Conservation (phyloP, 1,140 invertebrate species). For the Anastrepha ludens region DNA sequence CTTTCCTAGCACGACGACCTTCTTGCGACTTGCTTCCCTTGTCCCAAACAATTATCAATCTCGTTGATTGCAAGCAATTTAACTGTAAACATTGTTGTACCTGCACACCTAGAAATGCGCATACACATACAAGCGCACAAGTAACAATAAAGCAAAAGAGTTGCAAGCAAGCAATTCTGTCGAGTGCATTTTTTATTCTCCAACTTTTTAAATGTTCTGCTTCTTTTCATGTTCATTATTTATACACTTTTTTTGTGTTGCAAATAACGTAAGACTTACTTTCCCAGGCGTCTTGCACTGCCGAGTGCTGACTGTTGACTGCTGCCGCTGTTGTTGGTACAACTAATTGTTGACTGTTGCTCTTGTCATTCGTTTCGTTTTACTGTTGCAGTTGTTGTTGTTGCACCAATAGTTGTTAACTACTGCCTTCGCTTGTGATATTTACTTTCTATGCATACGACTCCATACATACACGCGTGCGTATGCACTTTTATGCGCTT, state of each 20-base stretch:
- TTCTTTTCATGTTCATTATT: background rate
- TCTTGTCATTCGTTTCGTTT: background rate
- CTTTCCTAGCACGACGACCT: background rate
- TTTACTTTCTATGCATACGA: background rate
- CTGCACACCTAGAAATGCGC: background rate
- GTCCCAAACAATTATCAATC: background rate
- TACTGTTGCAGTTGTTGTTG: background rate
- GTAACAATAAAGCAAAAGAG: background rate
- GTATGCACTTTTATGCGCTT: background rate
- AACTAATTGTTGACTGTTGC: background rate
- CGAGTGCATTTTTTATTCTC: constrained; percentile 1
- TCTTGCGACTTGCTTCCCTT: background rate
- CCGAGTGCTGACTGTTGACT: background rate
- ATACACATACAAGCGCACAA: background rate
- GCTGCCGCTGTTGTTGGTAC: background rate
- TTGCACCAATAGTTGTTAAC: background rate
- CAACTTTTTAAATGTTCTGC: background rate
- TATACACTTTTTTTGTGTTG: background rate
- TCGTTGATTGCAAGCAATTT: constrained; percentile 49
- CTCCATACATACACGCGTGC: background rate
- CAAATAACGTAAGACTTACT: background rate
- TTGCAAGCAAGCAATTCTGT: background rate
- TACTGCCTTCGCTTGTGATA: background rate
- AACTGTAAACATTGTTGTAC: constrained; percentile 22
- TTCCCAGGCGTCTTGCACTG: background rate